Percentiles rank a stretch among this genome's conserved stretches.
Conservation (phyloP, 2,797 vertebrate genomes). For the Heteromormyrus szaboi region DNA sequence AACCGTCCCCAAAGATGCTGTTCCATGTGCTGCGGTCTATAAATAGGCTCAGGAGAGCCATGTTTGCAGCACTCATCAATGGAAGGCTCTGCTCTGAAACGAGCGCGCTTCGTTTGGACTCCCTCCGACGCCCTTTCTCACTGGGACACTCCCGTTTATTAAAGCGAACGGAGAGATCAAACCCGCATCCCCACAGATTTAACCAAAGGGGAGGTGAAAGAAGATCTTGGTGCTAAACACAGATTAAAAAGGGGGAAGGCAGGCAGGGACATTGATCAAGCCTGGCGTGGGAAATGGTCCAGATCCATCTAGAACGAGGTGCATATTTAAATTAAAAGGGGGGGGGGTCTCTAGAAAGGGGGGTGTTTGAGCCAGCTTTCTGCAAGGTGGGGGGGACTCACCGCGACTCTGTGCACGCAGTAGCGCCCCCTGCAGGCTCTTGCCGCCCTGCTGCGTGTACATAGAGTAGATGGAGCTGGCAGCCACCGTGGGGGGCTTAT, state of each 20-base stretch:
- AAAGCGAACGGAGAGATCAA: neutral
- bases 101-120: neutral
- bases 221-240: neutral
- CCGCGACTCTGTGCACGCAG: conserved; percentile 63
- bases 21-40: neutral
- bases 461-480: conserved; percentile 94
- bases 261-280: neutral
- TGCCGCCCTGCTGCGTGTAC: conserved; percentile 77
- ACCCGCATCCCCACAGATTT: neutral
- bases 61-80: neutral
- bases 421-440: conserved; percentile 72
- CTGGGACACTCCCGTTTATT: neutral
- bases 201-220: neutral
- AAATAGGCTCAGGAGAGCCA: neutral
- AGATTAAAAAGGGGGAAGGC: neutral
- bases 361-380: neutral
- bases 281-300: neutral
- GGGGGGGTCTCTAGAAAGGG: neutral
- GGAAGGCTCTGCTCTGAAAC: neutral
- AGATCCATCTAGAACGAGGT: neutral
- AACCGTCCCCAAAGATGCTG: neutral
- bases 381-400: conserved; percentile 50
- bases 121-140: neutral
- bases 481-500: conserved; percentile 79
- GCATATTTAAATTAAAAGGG: neutral